These are phyloP conservation scores for Lordiphosa stackelbergi DNA, from an alignment of 1,140 invertebrate genomes.

Conservation along the genomic window DNA sequence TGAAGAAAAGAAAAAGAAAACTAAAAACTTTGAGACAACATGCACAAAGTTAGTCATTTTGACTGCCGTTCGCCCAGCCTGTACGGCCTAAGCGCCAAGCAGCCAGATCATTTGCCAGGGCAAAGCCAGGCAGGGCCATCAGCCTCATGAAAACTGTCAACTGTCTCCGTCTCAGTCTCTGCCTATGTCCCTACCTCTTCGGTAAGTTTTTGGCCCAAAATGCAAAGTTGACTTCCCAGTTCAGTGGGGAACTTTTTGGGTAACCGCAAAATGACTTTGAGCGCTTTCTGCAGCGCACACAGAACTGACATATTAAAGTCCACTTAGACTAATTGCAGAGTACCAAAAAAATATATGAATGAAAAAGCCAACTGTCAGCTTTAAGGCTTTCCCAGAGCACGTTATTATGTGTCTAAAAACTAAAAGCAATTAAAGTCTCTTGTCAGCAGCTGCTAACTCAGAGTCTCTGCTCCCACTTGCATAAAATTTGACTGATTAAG, in stretches of 20 bases:
- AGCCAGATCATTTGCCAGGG: constrained; percentile 37
- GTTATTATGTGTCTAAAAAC: constrained; percentile 30
- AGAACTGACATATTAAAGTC: constrained; percentile 65
- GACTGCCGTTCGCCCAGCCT: background rate
- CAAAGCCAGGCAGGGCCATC: constrained; percentile 39
- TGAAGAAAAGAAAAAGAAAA: constrained; percentile 8
- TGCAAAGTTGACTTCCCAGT: constrained; percentile 57
- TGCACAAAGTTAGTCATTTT: constrained; percentile 30
- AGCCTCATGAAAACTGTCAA: constrained; percentile 42
- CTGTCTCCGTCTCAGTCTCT: constrained; percentile 11
- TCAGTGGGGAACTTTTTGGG: constrained; percentile 47
- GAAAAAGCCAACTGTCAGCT: background rate
- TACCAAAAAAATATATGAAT: constrained; percentile 15
- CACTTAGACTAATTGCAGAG: constrained; percentile 69
- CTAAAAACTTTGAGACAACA: constrained; percentile 42
- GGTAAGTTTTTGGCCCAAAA: constrained; percentile 39
- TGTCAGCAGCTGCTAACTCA: constrained; percentile 47
- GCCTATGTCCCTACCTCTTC: constrained; percentile 1
- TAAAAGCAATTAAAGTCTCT: constrained; percentile 61
- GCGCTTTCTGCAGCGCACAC: constrained; percentile 33
- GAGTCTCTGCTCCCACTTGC: background rate
- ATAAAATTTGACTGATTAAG: constrained; percentile 69
- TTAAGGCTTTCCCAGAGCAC: background rate
- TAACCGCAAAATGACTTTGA: constrained; percentile 66
- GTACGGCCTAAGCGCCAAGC: constrained; percentile 22